phyloP scores from a whole-genome alignment of 2,113 vertebrate genomes.

The Balaeniceps rex region DNA sequence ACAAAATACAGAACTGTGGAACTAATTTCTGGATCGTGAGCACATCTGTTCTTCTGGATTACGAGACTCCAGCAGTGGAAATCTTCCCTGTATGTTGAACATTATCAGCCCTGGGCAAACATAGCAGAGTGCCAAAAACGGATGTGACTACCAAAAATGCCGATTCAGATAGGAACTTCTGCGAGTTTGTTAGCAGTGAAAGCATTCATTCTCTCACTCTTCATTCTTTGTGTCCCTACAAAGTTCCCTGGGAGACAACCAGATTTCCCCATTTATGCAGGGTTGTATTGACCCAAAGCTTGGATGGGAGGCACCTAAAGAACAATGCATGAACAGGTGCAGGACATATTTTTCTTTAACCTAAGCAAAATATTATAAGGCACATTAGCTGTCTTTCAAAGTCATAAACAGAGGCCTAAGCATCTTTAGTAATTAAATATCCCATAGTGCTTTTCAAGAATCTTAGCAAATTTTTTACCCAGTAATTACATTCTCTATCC shows the following conservation, averaged over 20 bases:
- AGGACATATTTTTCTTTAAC: neutral
- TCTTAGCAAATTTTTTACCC: constrained; percentile 37
- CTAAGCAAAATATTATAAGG: neutral
- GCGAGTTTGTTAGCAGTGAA: neutral
- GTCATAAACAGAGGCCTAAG: constrained; percentile 23
- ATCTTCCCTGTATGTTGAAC: neutral
- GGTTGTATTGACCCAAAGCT: neutral
- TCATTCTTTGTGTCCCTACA: neutral
- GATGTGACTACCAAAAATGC: neutral
- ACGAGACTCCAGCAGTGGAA: neutral
- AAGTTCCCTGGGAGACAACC: neutral
- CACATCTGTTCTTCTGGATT: neutral
- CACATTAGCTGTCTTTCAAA: constrained; percentile 3
- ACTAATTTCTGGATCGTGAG: neutral
- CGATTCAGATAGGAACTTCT: neutral
- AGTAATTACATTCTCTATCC: constrained; percentile 30
- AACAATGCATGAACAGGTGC: neutral
- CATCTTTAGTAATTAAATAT: constrained; percentile 32
- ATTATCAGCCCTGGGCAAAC: neutral
- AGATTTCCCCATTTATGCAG: neutral
- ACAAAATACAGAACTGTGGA: neutral
- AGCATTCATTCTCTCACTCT: neutral
- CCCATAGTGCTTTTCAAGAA: constrained; percentile 50
- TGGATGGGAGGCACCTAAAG: neutral
- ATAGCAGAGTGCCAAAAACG: neutral